phyloP scores from a whole-genome alignment of 2,797 vertebrate genomes.

The Decapterus maruadsi region DNA sequence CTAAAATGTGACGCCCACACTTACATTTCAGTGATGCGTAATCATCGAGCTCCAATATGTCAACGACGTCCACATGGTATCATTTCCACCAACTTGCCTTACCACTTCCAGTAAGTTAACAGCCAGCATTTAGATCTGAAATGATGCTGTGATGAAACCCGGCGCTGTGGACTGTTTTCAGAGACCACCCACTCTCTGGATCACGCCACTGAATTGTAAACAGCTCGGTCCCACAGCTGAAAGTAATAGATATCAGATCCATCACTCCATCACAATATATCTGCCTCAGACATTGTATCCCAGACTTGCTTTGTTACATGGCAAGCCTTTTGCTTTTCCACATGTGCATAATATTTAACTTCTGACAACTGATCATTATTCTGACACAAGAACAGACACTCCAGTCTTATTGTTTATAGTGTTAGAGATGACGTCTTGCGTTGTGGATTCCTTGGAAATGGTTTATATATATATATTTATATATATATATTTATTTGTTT shows the following conservation, averaged over 20 bases:
- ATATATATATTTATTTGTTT: not conserved
- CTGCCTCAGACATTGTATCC: conserved; percentile 49
- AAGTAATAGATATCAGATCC: conserved; percentile 80
- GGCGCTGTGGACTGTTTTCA: conserved; percentile 52
- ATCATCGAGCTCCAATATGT: conserved; percentile 58
- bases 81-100: conserved; percentile 63
- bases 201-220: conserved; percentile 76
- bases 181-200: conserved; percentile 83
- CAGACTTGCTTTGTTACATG: conserved; percentile 42
- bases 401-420: conserved; percentile 6
- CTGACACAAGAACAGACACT: conserved; percentile 43
- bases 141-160: conserved; percentile 73
- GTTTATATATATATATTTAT: not conserved
- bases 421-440: conserved; percentile 27
- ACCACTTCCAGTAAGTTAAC: conserved; percentile 77
- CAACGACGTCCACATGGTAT: conserved; percentile 68
- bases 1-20: conserved; percentile 60
- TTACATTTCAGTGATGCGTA: conserved; percentile 56
- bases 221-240: conserved; percentile 78
- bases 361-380: conserved; percentile 38
- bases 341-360: conserved; percentile 47
- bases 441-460: conserved; percentile 45
- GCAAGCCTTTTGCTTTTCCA: conserved; percentile 47
- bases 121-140: conserved; percentile 65
- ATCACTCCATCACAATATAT: conserved; percentile 69